Evolutionary conservation across 2,888 invertebrate genomes (phyloP), one percentile per base, ranked within the genome.

Genomic region (Panzeria rudis): DNA sequence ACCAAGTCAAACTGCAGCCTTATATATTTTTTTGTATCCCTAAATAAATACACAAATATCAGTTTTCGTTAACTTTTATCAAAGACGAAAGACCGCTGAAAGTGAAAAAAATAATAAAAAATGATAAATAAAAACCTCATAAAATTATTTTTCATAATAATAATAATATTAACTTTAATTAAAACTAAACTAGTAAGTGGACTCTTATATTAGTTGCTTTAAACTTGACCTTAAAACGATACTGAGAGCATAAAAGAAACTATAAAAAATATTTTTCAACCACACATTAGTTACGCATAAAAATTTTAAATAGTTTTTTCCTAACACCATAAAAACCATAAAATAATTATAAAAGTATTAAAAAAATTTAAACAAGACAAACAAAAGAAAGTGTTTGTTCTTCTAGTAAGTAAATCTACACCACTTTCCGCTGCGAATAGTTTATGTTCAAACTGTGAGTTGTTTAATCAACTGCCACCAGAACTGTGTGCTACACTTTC

Each of bases 201-300:
- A 4, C 29, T 29, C 29, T 29, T n/a, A n/a, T n/a, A n/a, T n/a
- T n/a, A n/a, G n/a, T 38, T 47, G 25, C 32, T 50, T 54, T 52
- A 84, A 82, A 78, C 61, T 73, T 78, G 78, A 85, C 81, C 81
- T 75, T 59, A 79, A 78, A 73, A 73, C 38, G 64, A 59, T 82
- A 75, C 25, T 17, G 17, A 44, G 23, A 29, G 20, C 23, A 50
- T n/a, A 59, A 78, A 44, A 78, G 59, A 66, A 66, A 23, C 35
- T 20, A 56, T 44, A 56, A 75, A 52, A 62, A 32, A n/a, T 8
- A 0, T 59, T 29, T 59, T 61, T 15, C 6, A 38, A 66, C 20
- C 54, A 56, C 73, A 50, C 73, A 78, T 84, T 84, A 47, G 77
- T 64, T 64, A 56, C 62, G 80, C 61, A 73, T 73, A 20, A 66